Evolutionary conservation across 2,113 vertebrate species (phyloP).

Genomic region (Vulpes vulpes): DNA sequence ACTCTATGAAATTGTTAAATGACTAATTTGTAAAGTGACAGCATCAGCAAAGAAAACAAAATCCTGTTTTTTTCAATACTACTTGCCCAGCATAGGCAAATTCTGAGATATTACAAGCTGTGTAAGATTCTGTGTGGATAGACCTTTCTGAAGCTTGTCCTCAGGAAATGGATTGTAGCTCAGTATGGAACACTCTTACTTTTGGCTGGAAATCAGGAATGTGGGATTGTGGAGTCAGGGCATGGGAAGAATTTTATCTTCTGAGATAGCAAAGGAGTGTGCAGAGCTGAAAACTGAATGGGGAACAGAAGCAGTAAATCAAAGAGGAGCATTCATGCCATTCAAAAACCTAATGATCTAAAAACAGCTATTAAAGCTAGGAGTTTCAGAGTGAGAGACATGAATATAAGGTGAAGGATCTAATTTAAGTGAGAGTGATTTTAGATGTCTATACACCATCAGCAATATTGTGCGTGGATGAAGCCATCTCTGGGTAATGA

Average conservation of each 20-base stretch:
- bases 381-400: background rate
- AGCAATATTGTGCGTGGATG: background rate
- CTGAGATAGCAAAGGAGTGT: background rate
- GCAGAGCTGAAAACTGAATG: background rate
- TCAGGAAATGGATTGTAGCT: background rate
- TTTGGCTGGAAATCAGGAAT: background rate
- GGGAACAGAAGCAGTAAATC: background rate
- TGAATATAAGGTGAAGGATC: background rate
- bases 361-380: background rate
- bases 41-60: background rate
- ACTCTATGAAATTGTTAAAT: background rate
- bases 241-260: background rate
- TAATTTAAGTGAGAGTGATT: background rate
- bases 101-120: background rate
- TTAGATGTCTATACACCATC: background rate
- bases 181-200: background rate
- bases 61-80: background rate
- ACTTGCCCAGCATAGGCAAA: background rate
- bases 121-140: background rate
- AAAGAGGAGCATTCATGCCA: background rate
- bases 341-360: background rate
- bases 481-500: background rate
- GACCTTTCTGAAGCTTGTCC: background rate
- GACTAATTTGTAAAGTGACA: background rate
- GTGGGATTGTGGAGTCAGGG: background rate